phyloP scores from a whole-genome alignment of 2,888 invertebrate species.

The Steinernema carpocapsae region DNA sequence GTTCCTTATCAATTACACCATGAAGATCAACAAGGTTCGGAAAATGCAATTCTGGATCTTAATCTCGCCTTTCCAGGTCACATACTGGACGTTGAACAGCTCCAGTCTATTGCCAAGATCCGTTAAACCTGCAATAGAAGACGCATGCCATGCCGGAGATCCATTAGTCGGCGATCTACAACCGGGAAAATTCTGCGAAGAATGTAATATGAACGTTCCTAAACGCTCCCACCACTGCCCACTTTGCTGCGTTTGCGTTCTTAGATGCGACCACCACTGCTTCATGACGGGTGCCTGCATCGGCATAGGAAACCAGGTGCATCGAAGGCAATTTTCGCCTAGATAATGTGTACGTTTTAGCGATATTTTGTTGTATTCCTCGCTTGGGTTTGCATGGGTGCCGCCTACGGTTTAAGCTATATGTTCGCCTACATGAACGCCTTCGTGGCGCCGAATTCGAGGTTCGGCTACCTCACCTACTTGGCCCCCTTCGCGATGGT shows the following conservation, averaged over 20 bases:
- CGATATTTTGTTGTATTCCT: conserved; percentile 70
- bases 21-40: background rate
- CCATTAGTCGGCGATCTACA: background rate
- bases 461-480: conserved; percentile 60
- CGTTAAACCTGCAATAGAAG: background rate
- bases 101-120: conserved; percentile 1
- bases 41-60: background rate
- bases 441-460: conserved; percentile 56
- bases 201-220: conserved; percentile 59
- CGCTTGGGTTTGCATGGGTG: conserved; percentile 66
- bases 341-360: conserved; percentile 51
- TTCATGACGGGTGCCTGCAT: conserved; percentile 70
- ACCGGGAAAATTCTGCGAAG: conserved; percentile 52
- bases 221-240: conserved; percentile 69
- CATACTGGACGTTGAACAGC: conserved; percentile 22
- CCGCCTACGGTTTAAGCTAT: conserved; percentile 50
- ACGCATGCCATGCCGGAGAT: background rate
- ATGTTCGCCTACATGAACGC: conserved; percentile 50
- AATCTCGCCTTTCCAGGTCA: background rate
- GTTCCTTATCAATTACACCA: conserved; percentile 44
- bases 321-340: background rate
- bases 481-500: conserved; percentile 60
- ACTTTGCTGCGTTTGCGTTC: conserved; percentile 70
- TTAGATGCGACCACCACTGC: conserved; percentile 72
- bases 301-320: conserved; percentile 71